Conservation (phyloP, 2,888 invertebrate genomes). For the Eurytoma californica region DNA sequence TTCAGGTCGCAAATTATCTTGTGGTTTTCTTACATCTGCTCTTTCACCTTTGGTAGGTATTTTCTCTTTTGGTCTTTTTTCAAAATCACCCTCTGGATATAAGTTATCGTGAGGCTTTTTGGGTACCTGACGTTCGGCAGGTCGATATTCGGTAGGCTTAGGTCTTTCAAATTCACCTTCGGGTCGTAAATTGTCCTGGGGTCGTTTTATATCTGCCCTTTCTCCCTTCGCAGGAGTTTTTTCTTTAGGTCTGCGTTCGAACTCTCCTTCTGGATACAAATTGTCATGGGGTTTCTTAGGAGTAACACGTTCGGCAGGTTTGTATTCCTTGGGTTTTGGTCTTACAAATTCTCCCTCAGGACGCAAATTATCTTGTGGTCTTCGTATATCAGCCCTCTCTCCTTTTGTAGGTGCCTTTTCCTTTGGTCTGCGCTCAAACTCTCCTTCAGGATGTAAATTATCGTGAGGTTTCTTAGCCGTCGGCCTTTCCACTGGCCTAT, state of each 20-base stretch:
- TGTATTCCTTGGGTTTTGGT: slow-evolving; percentile 73
- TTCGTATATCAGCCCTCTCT: slow-evolving; percentile 79
- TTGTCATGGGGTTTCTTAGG: slow-evolving; percentile 71
- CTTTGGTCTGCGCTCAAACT: slow-evolving; percentile 72
- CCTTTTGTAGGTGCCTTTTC: slow-evolving; percentile 69
- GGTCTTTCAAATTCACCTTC: slow-evolving; percentile 77
- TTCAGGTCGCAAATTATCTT: slow-evolving; percentile 76
- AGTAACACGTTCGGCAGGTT: slow-evolving; percentile 70
- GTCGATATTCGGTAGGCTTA: slow-evolving; percentile 65
- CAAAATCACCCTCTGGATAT: slow-evolving; percentile 75
- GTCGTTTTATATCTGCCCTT: slow-evolving; percentile 65
- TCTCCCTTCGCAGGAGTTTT: slow-evolving; percentile 64
- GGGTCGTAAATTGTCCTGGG: slow-evolving; percentile 75
- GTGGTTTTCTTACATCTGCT: slow-evolving; percentile 70
- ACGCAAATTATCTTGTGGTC: slow-evolving; percentile 75
- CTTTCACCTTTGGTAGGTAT: slow-evolving; percentile 64
- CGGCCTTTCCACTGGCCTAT: slow-evolving; percentile 79
- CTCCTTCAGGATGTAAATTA: slow-evolving; percentile 78
- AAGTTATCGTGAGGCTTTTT: slow-evolving; percentile 78
- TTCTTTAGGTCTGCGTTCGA: slow-evolving; percentile 73
- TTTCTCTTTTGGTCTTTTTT: slow-evolving; percentile 62
- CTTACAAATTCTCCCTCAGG: slow-evolving; percentile 74
- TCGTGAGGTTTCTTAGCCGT: slow-evolving; percentile 73
- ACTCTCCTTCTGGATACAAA: slow-evolving; percentile 76
- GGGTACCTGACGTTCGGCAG: slow-evolving; percentile 77